Base-by-base conservation (phyloP, 2,113 vertebrate species). In the Macquaria ambigua region DNA sequence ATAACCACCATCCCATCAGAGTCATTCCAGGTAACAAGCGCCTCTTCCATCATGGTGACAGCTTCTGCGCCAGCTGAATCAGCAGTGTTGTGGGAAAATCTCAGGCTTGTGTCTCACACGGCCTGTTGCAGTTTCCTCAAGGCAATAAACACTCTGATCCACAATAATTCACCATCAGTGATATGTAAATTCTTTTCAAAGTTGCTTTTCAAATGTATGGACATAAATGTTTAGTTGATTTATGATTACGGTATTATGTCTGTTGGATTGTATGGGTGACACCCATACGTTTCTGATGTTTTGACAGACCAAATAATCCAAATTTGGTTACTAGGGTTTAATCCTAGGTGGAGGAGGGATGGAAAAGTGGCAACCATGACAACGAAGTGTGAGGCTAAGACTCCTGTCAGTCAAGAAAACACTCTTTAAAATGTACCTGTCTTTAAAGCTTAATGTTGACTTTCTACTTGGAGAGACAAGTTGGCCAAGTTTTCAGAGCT, bases 11-110 rank as follows among this genome's bases (percentile, higher is more conserved):
- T 83, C 50, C 76, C 48, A 41, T 56, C 31, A 63, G 78, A 89
- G 76, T 88, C 77, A 74, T 81, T 64, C 48, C 77, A 84, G 85
- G 85, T 86, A 77, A 87, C 68, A 66, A 53, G 46, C 63, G 43
- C 74, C n/a, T 81, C 77, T 68, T 83, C 72, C 68, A 84, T 89
- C 81, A 82, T 39, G 79, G 71, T 23, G 31, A 66, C 67, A 79
- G 69, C 78, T 37, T 70, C 25, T 52, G 74, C 61, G 10, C 75
- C 76, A 67, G 81, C 79, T 86, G 72, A 80, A 53, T 89, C 84
- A 86, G 86, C 74, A 69, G 37, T 55, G 52, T 63, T 80, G 68
- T 74, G 59, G 81, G 81, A 79, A 87, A 67, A 76, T 82, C 71
- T 87, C 70, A 67, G 77, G 61, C 69, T 64, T 63, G n/a, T 50